Evolutionary conservation across 2,113 vertebrate genomes (phyloP), one percentile per base, ranked within the genome.

Genomic region (Chlorodrepanis virens): DNA sequence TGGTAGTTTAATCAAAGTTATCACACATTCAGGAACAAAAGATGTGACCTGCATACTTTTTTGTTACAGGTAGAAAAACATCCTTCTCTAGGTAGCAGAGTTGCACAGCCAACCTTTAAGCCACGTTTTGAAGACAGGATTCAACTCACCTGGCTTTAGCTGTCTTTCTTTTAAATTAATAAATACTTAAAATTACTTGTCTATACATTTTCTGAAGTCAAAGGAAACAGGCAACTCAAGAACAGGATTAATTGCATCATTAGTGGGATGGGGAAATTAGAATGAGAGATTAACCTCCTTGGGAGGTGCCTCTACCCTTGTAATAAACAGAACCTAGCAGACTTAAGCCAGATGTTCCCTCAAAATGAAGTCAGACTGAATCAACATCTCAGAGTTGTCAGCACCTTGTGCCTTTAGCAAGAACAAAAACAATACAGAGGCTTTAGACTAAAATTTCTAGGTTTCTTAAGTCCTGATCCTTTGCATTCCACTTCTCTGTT

Each of bases 1-100:
- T 83, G 33, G 59, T 88, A 63, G 39, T 75, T 90, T 88, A 95
- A 94, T 97, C 92, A 86, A 88, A 83, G 79, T 83, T 92, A 95
- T 74, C 68, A 83, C 69, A 74, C 37, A 27, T 87, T 83, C 88
- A 94, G 50, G 49, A 89, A 22, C 24, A 92, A 81, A 79, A 90
- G 28, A 89, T 83, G 49, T 78, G 44, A 93, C 33, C 15, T n/a
- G 80, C 89, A 75, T 92, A 68, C 83, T 71, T 93, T 78, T 90
- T 83, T 87, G 19, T 75, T 82, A 39, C 18, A 53, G 52, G 49
- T 10, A 70, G 40, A 42, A 75, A 89, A 87, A 52, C 23, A 54
- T 5, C 40, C 80, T 12, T 83, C 9, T 8, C 37, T 44, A 4
- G 33, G 81, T 87, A 87, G 40, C 14, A 2, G 29, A 80, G 23